These are phyloP conservation scores for Galaxias olidus DNA, from an alignment of 2,797 vertebrate species.

Conservation along the genomic window DNA sequence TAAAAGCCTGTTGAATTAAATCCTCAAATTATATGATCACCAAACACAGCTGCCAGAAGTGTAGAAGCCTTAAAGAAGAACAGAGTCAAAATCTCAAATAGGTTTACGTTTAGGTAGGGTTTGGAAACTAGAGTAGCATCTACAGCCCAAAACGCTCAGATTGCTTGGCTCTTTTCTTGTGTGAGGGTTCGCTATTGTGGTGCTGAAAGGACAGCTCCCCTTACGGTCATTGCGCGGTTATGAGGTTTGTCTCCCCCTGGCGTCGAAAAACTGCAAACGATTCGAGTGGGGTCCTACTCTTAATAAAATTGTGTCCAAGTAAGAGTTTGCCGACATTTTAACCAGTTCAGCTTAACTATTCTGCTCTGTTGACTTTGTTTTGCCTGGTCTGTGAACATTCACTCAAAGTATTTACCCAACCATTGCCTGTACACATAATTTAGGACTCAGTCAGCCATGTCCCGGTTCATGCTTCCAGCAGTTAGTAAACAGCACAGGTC, in stretches of 20 bases:
- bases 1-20: too few relatives aligned
- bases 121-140: background rate
- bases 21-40: too few relatives aligned
- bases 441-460: slow-evolving; percentile 34
- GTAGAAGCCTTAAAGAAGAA: too few relatives aligned
- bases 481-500: slow-evolving; percentile 40
- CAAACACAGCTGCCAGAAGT: too few relatives aligned
- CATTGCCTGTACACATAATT: slow-evolving; percentile 34
- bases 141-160: background rate
- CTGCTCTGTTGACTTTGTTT: background rate
- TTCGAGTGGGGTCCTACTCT: background rate
- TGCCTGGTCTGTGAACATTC: slow-evolving; percentile 27
- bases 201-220: slow-evolving; percentile 82
- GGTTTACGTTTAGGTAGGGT: too few relatives aligned
- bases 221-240: slow-evolving; percentile 33
- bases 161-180: background rate
- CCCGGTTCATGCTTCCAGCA: slow-evolving; percentile 28
- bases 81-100: too few relatives aligned
- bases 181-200: slow-evolving; percentile 40
- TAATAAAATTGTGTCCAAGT: background rate
- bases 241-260: slow-evolving; percentile 64
- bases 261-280: background rate
- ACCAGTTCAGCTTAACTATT: background rate
- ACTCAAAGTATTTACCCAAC: slow-evolving; percentile 33
- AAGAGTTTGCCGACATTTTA: too few relatives aligned